Evolutionary conservation across 1,140 invertebrate species (phyloP).

Genomic region (Cydia pomonella): DNA sequence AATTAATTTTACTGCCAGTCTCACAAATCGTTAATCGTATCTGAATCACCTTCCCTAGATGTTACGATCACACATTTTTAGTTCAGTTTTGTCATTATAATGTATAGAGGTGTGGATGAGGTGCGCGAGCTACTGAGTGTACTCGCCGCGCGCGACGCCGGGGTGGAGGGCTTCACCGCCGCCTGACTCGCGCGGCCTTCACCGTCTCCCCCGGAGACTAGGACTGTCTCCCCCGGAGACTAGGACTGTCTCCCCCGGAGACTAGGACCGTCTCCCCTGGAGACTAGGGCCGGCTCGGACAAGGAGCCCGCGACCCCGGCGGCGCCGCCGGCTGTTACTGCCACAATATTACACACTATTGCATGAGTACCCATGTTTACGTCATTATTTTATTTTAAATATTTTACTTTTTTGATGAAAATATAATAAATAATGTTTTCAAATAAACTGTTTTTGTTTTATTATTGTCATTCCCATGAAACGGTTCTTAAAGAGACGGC

Average conservation of each 20-base stretch:
- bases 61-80: conserved; percentile 70
- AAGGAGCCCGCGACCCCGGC: background rate
- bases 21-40: conserved; percentile 71
- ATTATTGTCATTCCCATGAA: background rate
- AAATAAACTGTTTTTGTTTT: conserved; percentile 51
- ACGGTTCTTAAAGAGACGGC: background rate
- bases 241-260: background rate
- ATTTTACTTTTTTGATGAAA: conserved; percentile 79
- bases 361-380: conserved; percentile 74
- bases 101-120: conserved; percentile 45
- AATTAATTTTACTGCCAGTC: conserved; percentile 74
- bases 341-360: conserved; percentile 57
- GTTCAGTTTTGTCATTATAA: conserved; percentile 64
- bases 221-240: too few relatives aligned
- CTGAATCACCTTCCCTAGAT: conserved; percentile 61
- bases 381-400: conserved; percentile 77
- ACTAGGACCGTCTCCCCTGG: background rate
- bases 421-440: conserved; percentile 80
- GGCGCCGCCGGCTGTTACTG: conserved; percentile 37
- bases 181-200: conserved; percentile 26
- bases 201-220: too few relatives aligned
- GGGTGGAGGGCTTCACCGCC: background rate
- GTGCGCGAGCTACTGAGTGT: conserved; percentile 30
- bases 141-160: background rate
- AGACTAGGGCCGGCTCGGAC: too few relatives aligned